Evolutionary conservation across 2,113 vertebrate species (phyloP).

Genomic region (Megalops atlanticus): DNA sequence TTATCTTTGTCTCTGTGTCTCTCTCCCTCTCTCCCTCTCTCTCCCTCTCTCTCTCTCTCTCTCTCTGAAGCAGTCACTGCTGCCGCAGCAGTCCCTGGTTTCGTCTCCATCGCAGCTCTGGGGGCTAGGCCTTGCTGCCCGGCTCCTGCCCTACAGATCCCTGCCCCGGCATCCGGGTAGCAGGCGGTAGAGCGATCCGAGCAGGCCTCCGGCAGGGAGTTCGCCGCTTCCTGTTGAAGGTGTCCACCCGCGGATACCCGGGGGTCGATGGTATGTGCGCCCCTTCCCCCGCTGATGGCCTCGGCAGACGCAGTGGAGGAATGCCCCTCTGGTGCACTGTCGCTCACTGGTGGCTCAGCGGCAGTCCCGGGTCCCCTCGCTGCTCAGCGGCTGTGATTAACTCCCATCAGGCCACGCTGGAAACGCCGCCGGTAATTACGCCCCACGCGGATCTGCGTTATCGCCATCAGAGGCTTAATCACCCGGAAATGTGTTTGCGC

Average conservation of each 20-base stretch:
- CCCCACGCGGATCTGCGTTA: conserved; percentile 51
- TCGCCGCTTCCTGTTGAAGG: background rate
- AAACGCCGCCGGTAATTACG: conserved; percentile 55
- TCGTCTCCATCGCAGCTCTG: too few relatives aligned
- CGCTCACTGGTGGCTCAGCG: background rate
- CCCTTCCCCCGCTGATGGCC: too few relatives aligned
- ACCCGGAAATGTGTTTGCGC: conserved; percentile 52
- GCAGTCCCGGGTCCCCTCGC: background rate
- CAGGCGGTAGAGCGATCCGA: too few relatives aligned
- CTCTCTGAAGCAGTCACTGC: too few relatives aligned
- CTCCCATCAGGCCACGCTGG: conserved; percentile 54
- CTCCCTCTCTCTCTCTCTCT: too few relatives aligned
- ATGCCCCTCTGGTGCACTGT: background rate
- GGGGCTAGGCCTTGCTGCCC: too few relatives aligned
- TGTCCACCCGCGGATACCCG: background rate
- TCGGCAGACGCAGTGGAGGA: background rate
- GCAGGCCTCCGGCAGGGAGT: too few relatives aligned
- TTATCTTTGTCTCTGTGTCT: too few relatives aligned
- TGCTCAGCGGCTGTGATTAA: conserved; percentile 47
- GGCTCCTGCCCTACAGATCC: too few relatives aligned
- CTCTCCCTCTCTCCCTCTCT: too few relatives aligned
- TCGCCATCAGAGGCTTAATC: conserved; percentile 55
- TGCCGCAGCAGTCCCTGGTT: too few relatives aligned
- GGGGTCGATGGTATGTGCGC: background rate
- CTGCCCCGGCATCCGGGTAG: too few relatives aligned